Evolutionary conservation across 1,140 invertebrate genomes (phyloP).

Genomic region (Cardiocondyla obscurior): DNA sequence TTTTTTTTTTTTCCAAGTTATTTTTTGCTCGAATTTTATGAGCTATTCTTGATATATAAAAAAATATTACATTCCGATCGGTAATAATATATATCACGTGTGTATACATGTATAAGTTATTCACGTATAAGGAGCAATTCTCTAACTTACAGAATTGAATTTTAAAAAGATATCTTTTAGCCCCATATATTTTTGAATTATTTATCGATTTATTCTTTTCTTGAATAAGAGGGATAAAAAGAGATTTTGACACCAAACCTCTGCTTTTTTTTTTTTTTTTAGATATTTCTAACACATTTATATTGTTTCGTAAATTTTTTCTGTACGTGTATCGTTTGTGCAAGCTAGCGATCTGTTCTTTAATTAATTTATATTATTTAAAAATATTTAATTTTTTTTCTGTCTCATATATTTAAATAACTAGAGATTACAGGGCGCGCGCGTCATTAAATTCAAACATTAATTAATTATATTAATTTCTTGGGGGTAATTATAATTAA

Average conservation of each 20-base stretch:
- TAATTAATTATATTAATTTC: no score
- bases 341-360: background rate
- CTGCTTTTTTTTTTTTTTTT: background rate
- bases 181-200: background rate
- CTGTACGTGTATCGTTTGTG: background rate
- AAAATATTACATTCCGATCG: background rate
- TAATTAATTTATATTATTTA: background rate
- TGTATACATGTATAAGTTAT: background rate
- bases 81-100: background rate
- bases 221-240: no score
- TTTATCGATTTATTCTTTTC: background rate
- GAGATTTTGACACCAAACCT: background rate
- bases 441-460: no score
- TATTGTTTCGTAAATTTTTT: background rate
- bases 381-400: constrained; percentile 3
- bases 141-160: background rate
- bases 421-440: no score
- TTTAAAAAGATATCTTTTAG: background rate
- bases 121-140: background rate
- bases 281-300: background rate
- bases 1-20: background rate
- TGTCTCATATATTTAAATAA: no score
- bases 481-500: no score
- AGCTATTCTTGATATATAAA: background rate
- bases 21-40: background rate